These are phyloP conservation scores for Mnemiopsis leidyi DNA, from an alignment of 37 sponge, comb jelly and placozoan genomes.

Conservation along the genomic window DNA sequence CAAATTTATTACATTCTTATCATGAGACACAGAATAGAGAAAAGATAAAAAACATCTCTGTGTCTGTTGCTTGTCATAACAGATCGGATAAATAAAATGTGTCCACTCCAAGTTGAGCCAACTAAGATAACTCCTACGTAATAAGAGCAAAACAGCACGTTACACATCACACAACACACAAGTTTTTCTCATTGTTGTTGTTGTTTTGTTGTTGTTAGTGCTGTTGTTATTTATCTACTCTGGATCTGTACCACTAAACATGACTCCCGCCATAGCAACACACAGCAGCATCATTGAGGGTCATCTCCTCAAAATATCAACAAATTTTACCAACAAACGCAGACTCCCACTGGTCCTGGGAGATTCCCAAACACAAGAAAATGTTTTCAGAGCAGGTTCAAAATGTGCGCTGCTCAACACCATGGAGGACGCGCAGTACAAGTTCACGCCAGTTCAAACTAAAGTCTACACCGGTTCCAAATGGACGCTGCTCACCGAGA, in stretches of 20 bases:
- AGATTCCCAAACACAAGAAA: neutral
- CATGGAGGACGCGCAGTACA: neutral
- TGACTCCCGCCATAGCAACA: neutral
- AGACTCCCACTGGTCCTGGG: neutral
- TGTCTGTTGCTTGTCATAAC: too few species aligned
- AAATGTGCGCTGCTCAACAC: neutral
- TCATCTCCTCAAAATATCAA: neutral
- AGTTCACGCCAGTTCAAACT: neutral
- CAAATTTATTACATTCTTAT: too few species aligned
- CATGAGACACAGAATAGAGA: too few species aligned
- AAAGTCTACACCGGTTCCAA: neutral
- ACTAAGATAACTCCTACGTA: neutral
- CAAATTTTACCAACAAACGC: neutral
- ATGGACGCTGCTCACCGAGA: neutral
- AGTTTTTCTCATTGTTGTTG: neutral
- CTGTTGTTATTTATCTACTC: too few species aligned
- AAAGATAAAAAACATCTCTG: too few species aligned
- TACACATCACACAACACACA: too few species aligned
- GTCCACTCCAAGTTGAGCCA: too few species aligned
- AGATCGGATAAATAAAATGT: too few species aligned
- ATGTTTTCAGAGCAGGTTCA: neutral
- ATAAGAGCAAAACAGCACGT: neutral
- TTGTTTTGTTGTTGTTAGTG: neutral
- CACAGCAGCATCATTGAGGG: slow-evolving; percentile 4
- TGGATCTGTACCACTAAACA: neutral